These are phyloP conservation scores for Mycteria americana DNA, from an alignment of 2,797 vertebrate genomes.

Conservation along the genomic window DNA sequence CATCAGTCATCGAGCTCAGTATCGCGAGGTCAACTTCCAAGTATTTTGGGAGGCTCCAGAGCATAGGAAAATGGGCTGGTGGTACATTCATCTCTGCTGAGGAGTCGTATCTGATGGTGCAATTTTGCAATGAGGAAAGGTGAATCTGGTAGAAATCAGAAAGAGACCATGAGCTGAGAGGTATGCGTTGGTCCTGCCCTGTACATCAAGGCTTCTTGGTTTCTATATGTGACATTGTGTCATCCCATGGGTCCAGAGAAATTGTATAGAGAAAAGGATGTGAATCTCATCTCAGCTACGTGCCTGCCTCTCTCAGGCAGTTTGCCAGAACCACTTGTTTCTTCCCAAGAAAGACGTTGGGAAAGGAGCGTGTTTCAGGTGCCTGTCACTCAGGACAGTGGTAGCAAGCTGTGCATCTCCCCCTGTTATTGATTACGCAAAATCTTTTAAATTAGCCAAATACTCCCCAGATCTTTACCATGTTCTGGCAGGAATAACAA, in stretches of 20 bases:
- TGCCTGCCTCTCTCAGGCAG: neutral
- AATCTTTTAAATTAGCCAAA: neutral
- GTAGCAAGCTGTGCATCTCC: neutral
- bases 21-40: accelerated
- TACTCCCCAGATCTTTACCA: neutral
- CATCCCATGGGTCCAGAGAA: neutral
- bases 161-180: neutral
- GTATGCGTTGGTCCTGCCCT: neutral
- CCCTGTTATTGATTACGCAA: neutral
- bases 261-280: neutral
- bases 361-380: neutral
- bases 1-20: neutral
- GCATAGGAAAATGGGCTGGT: neutral
- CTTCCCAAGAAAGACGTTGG: neutral
- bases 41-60: neutral
- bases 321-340: constrained; percentile 21
- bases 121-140: neutral
- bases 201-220: neutral
- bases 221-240: neutral
- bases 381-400: neutral
- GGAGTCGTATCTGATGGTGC: neutral
- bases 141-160: neutral
- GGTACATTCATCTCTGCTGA: neutral
- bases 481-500: neutral
- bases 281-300: neutral